These are phyloP conservation scores for Nezara viridula DNA, from an alignment of 2,888 invertebrate species.

Conservation along the genomic window DNA sequence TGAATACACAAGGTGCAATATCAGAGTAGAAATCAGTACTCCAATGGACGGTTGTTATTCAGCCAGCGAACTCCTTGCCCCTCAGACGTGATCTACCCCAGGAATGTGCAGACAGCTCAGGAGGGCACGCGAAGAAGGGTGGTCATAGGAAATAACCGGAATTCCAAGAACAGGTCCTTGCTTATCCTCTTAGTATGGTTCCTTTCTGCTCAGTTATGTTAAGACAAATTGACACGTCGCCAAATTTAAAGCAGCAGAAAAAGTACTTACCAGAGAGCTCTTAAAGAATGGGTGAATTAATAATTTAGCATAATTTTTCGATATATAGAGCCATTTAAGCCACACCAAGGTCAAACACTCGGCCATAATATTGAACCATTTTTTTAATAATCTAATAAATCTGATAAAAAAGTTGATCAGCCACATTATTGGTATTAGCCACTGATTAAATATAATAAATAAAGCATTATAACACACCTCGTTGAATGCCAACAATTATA, in stretches of 20 bases:
- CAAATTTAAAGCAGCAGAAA: background rate
- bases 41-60: background rate
- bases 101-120: background rate
- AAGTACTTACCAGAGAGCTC: background rate
- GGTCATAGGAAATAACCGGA: conserved; percentile 36
- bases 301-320: no score
- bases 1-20: background rate
- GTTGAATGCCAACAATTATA: no score
- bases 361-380: no score
- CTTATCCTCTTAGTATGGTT: conserved; percentile 6
- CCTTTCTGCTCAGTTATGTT: background rate
- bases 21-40: background rate
- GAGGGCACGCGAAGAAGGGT: conserved; percentile 12
- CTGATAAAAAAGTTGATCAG: no score
- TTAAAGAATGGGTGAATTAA: no score
- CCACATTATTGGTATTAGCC: no score
- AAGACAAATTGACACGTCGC: background rate
- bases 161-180: conserved; percentile 23
- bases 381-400: no score
- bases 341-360: no score
- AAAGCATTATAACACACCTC: no score
- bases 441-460: no score
- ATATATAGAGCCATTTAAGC: no score
- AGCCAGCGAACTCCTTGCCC: background rate
- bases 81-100: conserved; percentile 16